A percentile compares a stretch with the other conserved stretches of the same genome.
phyloP scores from a whole-genome alignment of 2,797 vertebrate genomes.

The Bovichtus diacanthus region DNA sequence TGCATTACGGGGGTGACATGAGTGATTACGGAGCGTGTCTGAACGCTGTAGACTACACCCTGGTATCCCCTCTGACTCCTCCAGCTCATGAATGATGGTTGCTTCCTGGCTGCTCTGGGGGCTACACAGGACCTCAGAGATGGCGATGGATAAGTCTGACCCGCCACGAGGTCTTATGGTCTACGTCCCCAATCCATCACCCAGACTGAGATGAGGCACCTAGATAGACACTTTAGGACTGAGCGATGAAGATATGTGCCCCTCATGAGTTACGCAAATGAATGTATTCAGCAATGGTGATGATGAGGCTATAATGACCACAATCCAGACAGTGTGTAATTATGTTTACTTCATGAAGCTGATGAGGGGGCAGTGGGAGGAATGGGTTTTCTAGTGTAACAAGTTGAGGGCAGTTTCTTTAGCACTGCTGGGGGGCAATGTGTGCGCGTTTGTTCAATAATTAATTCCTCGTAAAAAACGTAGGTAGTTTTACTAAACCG shows the following conservation, averaged over 20 bases:
- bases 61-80: conserved; percentile 51
- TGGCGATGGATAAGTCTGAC: conserved; percentile 58
- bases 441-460: not conserved
- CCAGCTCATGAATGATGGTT: conserved; percentile 66
- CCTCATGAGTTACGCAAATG: not conserved
- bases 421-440: too few species aligned
- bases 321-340: conserved; percentile 26
- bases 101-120: conserved; percentile 41
- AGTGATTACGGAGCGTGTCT: conserved; percentile 68
- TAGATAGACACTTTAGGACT: not conserved
- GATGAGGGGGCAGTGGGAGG: conserved; percentile 3
- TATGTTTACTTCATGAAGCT: conserved; percentile 18
- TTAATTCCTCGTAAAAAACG: not conserved
- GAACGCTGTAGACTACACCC: conserved; percentile 58
- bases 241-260: conserved; percentile 1
- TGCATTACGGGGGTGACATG: conserved; percentile 62
- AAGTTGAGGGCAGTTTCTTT: not conserved
- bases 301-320: conserved; percentile 16
- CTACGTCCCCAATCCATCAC: conserved; percentile 43
- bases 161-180: conserved; percentile 49
- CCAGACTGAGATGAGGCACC: conserved; percentile 8
- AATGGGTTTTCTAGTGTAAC: conserved; percentile 1
- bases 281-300: not conserved
- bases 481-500: not conserved
- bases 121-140: conserved; percentile 33